These are phyloP conservation scores for Prosopocoilus inquinatus DNA, from an alignment of 2,888 invertebrate genomes.

Conservation along the genomic window DNA sequence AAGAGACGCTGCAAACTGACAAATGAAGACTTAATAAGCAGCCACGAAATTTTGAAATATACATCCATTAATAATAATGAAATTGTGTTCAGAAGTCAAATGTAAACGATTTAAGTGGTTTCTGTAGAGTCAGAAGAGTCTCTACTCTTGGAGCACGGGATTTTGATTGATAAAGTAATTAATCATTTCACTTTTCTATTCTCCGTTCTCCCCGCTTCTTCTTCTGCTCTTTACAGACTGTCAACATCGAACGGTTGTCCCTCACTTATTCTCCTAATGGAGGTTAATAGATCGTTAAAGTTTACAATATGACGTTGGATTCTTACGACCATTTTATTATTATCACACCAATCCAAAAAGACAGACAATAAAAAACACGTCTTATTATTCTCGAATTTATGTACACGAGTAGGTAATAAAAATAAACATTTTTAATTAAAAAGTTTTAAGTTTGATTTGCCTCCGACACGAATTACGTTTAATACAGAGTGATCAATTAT, in stretches of 20 bases:
- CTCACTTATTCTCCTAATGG: conserved; percentile 11
- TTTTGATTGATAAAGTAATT: conserved; percentile 38
- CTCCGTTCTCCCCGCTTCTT: conserved; percentile 4
- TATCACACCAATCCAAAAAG: neutral
- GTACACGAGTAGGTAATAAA: too few species aligned
- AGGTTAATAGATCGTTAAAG: conserved; percentile 7
- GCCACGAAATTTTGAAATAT: conserved; percentile 8
- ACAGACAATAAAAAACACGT: too few species aligned
- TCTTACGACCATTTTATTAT: neutral
- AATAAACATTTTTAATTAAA: too few species aligned
- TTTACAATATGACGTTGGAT: conserved; percentile 1
- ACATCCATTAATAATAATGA: conserved; percentile 25
- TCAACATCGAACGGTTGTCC: conserved; percentile 7
- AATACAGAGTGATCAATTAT: conserved; percentile 2
- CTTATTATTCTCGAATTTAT: too few species aligned
- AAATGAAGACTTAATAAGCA: conserved; percentile 12
- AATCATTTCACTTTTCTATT: conserved; percentile 34
- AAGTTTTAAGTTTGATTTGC: neutral
- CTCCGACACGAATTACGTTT: neutral
- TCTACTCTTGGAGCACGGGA: conserved; percentile 17
- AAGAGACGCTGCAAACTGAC: neutral
- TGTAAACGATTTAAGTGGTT: conserved; percentile 24
- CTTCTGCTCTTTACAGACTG: neutral
- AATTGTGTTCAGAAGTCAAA: conserved; percentile 25
- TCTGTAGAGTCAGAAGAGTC: conserved; percentile 12